phyloP scores from a whole-genome alignment of 2,797 vertebrate species.

The Chromobotia macracanthus region DNA sequence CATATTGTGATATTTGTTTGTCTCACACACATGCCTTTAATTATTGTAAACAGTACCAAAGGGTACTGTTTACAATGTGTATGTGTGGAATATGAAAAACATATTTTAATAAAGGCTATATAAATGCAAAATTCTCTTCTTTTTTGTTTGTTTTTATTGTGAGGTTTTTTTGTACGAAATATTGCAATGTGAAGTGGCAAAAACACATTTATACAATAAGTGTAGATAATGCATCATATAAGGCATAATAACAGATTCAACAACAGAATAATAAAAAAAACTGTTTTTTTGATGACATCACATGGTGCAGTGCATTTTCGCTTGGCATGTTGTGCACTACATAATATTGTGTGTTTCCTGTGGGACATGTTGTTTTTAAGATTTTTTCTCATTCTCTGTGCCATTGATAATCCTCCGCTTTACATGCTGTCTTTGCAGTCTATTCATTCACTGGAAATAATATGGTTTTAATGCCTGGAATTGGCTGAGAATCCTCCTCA shows the following conservation, averaged over 20 bases:
- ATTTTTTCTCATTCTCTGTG: neutral
- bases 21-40: too few relatives aligned
- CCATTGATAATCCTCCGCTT: slow-evolving; percentile 18
- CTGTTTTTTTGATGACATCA: slow-evolving; percentile 2
- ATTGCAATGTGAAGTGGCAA: too few relatives aligned
- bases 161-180: too few relatives aligned
- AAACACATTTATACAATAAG: neutral
- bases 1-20: too few relatives aligned
- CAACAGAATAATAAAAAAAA: neutral
- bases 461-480: slow-evolving; percentile 58
- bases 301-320: neutral
- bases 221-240: neutral
- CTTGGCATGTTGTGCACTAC: neutral
- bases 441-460: slow-evolving; percentile 50
- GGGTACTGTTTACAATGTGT: too few relatives aligned
- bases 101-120: neutral
- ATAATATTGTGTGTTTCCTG: neutral
- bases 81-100: neutral
- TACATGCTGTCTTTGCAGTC: slow-evolving; percentile 41
- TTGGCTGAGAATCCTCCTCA: slow-evolving; percentile 37
- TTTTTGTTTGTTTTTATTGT: too few relatives aligned
- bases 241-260: neutral
- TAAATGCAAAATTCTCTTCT: neutral
- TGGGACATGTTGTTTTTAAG: slow-evolving; percentile 20
- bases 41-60: too few relatives aligned